These are phyloP conservation scores for Diachrysia chrysitis DNA, from an alignment of 2,888 invertebrate genomes.

Conservation along the genomic window DNA sequence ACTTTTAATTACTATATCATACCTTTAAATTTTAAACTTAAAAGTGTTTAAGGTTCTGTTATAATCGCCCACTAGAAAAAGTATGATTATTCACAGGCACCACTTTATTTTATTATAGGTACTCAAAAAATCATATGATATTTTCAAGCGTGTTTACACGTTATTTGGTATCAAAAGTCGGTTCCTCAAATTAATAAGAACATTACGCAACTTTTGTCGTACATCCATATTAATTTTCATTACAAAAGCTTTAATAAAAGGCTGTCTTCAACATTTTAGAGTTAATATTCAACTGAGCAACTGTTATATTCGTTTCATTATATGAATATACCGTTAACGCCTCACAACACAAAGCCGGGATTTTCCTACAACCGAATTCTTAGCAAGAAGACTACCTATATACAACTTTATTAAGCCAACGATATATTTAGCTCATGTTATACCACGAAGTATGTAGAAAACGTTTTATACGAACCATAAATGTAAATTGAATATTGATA, in stretches of 20 bases:
- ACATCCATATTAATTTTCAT: not conserved
- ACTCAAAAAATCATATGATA: too few relatives aligned
- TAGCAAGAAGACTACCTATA: conserved; percentile 20
- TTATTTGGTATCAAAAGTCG: not conserved
- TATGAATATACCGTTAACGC: conserved; percentile 26
- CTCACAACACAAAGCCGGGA: conserved; percentile 35
- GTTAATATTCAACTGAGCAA: conserved; percentile 40
- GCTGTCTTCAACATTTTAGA: conserved; percentile 25
- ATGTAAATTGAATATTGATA: not conserved
- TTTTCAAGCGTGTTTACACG: too few relatives aligned
- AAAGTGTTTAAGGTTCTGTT: too few relatives aligned
- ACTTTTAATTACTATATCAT: too few relatives aligned
- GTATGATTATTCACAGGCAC: too few relatives aligned
- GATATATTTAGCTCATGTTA: conserved; percentile 23
- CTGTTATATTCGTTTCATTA: conserved; percentile 23
- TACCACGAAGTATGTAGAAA: not conserved
- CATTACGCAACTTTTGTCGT: not conserved
- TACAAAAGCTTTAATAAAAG: conserved; percentile 26
- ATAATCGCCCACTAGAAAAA: too few relatives aligned
- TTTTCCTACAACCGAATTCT: conserved; percentile 37
- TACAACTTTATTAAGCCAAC: conserved; percentile 22
- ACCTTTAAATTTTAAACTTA: too few relatives aligned
- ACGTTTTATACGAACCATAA: not conserved
- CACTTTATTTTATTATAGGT: too few relatives aligned
- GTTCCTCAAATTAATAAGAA: not conserved